These are phyloP conservation scores for Sciurus carolinensis DNA, from an alignment of 2,797 vertebrate genomes.

Conservation along the genomic window DNA sequence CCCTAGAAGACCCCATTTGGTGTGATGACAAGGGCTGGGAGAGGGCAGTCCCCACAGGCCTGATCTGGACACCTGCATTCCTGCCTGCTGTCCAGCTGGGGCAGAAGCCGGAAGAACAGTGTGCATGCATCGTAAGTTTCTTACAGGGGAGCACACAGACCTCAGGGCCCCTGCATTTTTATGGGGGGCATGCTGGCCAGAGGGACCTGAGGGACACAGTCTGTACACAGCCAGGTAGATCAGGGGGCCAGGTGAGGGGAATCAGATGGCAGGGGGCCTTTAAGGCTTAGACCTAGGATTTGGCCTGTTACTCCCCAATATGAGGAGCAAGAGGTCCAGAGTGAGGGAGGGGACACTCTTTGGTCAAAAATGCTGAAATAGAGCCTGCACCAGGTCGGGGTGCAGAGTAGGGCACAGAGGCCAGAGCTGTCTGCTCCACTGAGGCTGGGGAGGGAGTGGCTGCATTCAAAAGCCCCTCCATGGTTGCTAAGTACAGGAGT, in stretches of 20 bases:
- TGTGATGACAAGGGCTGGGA: neutral
- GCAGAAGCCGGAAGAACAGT: neutral
- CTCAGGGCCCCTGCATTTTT: neutral
- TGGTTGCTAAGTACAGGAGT: accelerated
- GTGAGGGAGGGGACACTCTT: accelerated
- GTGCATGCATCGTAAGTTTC: too few species aligned
- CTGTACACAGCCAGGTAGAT: neutral
- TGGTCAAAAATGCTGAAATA: neutral
- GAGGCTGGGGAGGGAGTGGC: too few species aligned
- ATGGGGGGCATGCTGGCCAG: too few species aligned
- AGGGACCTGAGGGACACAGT: too few species aligned
- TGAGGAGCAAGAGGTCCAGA: neutral
- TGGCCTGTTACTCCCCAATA: neutral
- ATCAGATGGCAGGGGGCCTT: neutral
- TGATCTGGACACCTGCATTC: neutral
- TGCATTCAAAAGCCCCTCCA: neutral
- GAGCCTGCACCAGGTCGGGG: neutral
- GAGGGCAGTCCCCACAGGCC: neutral
- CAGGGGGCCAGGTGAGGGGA: neutral
- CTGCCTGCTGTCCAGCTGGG: neutral
- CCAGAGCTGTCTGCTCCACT: neutral
- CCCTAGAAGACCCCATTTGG: neutral
- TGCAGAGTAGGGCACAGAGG: too few species aligned
- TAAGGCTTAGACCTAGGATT: neutral
- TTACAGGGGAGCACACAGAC: accelerated